Percentiles rank a stretch among this genome's conserved stretches.
phyloP scores from a whole-genome alignment of 2,113 vertebrate species.

The Chionomys nivalis region DNA sequence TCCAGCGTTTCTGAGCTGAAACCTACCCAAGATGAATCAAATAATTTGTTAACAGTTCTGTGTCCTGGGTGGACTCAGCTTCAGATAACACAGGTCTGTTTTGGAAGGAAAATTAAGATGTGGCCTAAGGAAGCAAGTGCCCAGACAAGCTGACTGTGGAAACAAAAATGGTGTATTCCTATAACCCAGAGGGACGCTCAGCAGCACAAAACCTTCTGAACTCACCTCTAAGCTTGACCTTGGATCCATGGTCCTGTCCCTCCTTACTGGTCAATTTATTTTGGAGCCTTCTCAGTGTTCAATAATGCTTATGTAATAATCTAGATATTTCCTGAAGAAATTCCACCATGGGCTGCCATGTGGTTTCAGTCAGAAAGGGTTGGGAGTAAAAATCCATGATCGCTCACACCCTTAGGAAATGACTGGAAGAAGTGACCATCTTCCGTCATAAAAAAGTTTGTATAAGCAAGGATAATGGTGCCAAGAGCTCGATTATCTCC shows the following conservation, averaged over 20 bases:
- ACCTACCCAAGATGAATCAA: constrained; percentile 31
- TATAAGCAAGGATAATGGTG: background rate
- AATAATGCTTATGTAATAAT: background rate
- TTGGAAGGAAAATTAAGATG: background rate
- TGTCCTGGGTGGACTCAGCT: background rate
- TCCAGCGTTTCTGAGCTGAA: constrained; percentile 38
- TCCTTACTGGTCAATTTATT: background rate
- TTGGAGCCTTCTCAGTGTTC: background rate
- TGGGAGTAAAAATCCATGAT: background rate
- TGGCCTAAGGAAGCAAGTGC: background rate
- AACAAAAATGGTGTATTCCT: background rate
- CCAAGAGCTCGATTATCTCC: background rate
- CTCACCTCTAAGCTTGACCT: background rate
- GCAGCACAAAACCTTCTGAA: background rate
- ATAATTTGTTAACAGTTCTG: constrained; percentile 1
- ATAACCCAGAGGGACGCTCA: background rate
- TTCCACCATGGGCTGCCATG: background rate
- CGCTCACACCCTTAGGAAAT: background rate
- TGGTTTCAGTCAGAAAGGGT: background rate
- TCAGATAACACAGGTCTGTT: background rate
- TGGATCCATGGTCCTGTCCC: background rate
- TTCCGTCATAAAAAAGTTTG: background rate
- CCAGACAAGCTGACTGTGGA: background rate
- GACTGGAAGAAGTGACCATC: background rate
- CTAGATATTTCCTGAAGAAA: constrained; percentile 23